Evolutionary conservation across 2,888 invertebrate species (phyloP).

Genomic region (Neoaliturus tenellus): DNA sequence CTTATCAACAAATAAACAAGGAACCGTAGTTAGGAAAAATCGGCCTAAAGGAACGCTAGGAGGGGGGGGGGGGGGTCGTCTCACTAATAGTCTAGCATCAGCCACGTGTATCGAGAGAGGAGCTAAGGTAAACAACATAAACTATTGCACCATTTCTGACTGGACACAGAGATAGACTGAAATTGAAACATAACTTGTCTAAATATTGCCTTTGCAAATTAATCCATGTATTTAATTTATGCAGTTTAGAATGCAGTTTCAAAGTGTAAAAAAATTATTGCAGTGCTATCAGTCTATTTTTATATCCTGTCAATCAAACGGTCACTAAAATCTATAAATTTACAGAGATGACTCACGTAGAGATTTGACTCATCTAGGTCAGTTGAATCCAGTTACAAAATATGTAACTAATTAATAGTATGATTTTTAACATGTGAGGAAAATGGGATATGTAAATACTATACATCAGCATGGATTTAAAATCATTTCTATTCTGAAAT

Average conservation of each 20-base stretch:
- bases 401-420: neutral
- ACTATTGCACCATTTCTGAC: slow-evolving; percentile 4
- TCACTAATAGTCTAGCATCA: slow-evolving; percentile 7
- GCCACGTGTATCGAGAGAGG: slow-evolving; percentile 10
- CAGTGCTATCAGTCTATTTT: slow-evolving; percentile 3
- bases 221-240: neutral
- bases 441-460: neutral
- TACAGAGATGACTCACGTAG: neutral
- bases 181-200: neutral
- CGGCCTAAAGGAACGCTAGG: slow-evolving; percentile 10
- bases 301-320: slow-evolving; percentile 5
- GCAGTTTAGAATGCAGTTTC: neutral
- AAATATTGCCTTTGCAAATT: neutral
- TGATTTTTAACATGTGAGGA: neutral
- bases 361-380: neutral
- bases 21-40: slow-evolving; percentile 37
- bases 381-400: neutral
- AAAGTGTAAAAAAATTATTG: neutral
- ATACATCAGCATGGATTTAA: neutral
- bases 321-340: neutral
- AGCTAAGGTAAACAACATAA: neutral
- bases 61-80: neutral
- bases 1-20: slow-evolving; percentile 29
- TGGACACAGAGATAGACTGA: slow-evolving; percentile 28
- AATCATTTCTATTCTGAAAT: neutral